These are phyloP conservation scores for Saturnia pavonia DNA, from an alignment of 2,888 invertebrate species.

Conservation along the genomic window DNA sequence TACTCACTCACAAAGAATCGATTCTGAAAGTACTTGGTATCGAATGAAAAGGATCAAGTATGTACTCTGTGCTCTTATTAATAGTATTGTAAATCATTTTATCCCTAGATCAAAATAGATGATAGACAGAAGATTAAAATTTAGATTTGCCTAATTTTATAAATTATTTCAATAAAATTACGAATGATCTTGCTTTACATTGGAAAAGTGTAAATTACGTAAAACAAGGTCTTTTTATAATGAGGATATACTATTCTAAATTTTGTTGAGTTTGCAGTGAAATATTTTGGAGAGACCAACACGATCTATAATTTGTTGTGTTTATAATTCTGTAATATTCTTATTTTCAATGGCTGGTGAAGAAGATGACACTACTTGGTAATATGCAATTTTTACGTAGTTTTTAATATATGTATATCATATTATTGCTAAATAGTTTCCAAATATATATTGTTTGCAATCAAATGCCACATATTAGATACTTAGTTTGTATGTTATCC, in stretches of 20 bases:
- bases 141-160: too few species aligned
- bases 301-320: not conserved
- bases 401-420: not conserved
- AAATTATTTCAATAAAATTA: too few species aligned
- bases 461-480: too few species aligned
- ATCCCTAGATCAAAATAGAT: too few species aligned
- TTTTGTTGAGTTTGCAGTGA: not conserved
- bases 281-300: not conserved
- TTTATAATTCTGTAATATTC: not conserved
- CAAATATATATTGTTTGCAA: not conserved
- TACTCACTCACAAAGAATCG: too few species aligned
- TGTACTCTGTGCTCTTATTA: too few species aligned
- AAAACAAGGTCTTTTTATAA: not conserved
- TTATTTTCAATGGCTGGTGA: slow-evolving; percentile 77
- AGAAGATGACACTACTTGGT: slow-evolving; percentile 85
- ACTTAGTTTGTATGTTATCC: too few species aligned
- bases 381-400: slow-evolving; percentile 35
- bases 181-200: not conserved
- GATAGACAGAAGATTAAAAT: too few species aligned
- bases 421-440: too few species aligned
- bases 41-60: too few species aligned
- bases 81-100: too few species aligned
- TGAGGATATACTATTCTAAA: not conserved
- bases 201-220: not conserved
- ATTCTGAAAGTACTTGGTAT: too few species aligned